Base-by-base conservation (phyloP, 2,113 vertebrate genomes). In the Mugil cephalus region DNA sequence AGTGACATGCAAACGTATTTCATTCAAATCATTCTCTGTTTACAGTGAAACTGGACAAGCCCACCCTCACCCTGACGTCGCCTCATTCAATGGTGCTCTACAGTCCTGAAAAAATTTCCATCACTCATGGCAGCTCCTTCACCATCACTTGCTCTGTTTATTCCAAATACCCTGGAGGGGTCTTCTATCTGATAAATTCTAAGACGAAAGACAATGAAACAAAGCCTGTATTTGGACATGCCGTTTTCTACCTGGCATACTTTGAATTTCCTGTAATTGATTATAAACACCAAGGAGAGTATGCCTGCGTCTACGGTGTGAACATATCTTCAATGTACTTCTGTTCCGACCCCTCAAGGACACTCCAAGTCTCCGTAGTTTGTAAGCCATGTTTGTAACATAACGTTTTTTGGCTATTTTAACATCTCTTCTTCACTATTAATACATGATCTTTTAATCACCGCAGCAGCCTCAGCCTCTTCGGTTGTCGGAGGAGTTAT, bases 21-120 rank as follows among this genome's bases (percentile, higher is more conserved):
- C 24, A 30, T 30, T 30, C 50, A 50, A 55, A 3, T 43, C 4
- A 30, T 4, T 55, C 15, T 80, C 19, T 58, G 1, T 12, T 66
- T 64, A n/a, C 70, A 92, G 91, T 90, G 39, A 83, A 45, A 11
- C 8, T 92, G 62, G 89, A 88, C 14, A 78, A n/a, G 8, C 91
- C 91, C 62, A 80, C 13, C 24, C 82, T 92, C 59, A 81, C 86
- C 36, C 42, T 92, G 51, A 51, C 82, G 0, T 88, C 90, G 11
- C 75, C 77, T 21, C 58, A 88, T 30, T 38, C 78, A 2, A 85
- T 88, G 86, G 80, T 89, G 80, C 36, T 86, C 53, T 89, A 74
- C 83, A 86, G 60, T 53, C 89, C 90, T 0, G 82, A 87, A 2
- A 74, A 65, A 71, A 52, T 90, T 54, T 71, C 88, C 0, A 43